These are phyloP conservation scores for Tyria jacobaeae DNA, from an alignment of 2,888 invertebrate species.

Conservation along the genomic window DNA sequence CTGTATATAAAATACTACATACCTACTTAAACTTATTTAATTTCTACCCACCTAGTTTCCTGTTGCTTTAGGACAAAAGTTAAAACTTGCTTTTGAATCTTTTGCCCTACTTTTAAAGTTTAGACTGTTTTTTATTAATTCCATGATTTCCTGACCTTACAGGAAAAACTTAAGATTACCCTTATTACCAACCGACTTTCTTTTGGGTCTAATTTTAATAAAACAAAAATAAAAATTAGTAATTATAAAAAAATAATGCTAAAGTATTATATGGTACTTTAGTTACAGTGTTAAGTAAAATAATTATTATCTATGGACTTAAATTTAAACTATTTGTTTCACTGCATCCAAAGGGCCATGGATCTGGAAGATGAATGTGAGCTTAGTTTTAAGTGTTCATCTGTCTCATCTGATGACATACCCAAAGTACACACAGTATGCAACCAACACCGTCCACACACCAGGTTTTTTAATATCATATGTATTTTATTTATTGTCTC, in stretches of 20 bases:
- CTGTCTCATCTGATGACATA: constrained; percentile 62
- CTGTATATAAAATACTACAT: background rate
- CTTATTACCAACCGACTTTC: too few relatives aligned
- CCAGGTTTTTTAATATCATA: constrained; percentile 69
- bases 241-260: background rate
- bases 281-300: too few relatives aligned
- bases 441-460: constrained; percentile 80
- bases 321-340: constrained; percentile 37
- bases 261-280: too few relatives aligned
- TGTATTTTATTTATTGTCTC: constrained; percentile 39
- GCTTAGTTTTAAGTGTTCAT: constrained; percentile 52
- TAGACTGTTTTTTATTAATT: background rate
- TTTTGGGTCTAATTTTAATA: background rate
- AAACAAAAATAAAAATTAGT: background rate
- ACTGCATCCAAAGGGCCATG: constrained; percentile 68
- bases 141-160: background rate
- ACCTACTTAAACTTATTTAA: background rate
- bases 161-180: too few relatives aligned
- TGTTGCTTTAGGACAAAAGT: constrained; percentile 7
- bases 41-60: background rate
- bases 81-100: background rate
- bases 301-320: constrained; percentile 19
- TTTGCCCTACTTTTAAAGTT: background rate
- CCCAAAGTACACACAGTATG: constrained; percentile 81
- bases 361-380: constrained; percentile 69